A percentile compares a stretch with the other conserved stretches of the same genome.
Conservation (phyloP, 2,113 vertebrate genomes). For the Pseudorectes ferrugineus region DNA sequence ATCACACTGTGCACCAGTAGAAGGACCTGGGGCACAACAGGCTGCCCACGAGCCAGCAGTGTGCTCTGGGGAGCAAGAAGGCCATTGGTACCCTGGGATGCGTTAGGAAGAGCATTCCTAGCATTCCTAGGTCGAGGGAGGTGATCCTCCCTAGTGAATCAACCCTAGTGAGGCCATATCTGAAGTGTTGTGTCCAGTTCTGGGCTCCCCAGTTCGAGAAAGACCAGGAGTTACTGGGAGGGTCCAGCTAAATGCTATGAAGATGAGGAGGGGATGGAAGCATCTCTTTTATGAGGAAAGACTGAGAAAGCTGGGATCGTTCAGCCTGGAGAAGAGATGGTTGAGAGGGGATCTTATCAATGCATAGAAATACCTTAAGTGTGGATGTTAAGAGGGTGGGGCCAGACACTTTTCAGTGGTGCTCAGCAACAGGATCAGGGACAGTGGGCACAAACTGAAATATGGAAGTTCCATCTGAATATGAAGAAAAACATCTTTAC, state of each 20-base stretch:
- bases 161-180: background rate
- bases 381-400: background rate
- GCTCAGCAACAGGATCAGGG: no score
- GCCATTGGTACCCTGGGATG: no score
- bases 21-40: background rate
- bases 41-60: background rate
- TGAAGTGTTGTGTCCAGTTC: background rate
- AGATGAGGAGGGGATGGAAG: background rate
- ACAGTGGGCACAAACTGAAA: background rate
- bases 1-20: background rate
- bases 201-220: background rate
- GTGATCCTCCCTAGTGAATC: background rate
- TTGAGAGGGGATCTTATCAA: background rate
- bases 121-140: accelerated
- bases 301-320: background rate
- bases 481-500: background rate
- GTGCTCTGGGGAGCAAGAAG: background rate
- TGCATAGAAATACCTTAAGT: no score
- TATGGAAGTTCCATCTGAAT: background rate
- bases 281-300: background rate
- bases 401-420: background rate
- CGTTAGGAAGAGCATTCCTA: background rate
- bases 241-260: background rate
- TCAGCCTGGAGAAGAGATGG: background rate
- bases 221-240: background rate